Conservation (phyloP, 2,888 invertebrate species). For the Darwinula stevensoni region DNA sequence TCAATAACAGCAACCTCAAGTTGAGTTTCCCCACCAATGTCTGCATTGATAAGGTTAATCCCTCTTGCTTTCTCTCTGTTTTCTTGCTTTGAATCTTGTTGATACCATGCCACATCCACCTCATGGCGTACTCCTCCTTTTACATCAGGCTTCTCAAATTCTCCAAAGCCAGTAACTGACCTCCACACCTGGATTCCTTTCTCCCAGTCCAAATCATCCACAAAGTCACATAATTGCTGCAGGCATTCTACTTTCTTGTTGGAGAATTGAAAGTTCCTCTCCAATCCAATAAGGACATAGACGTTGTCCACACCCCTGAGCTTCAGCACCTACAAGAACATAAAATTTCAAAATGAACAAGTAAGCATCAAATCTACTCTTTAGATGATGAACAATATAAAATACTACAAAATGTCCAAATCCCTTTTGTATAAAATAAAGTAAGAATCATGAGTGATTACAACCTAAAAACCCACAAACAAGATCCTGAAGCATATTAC, state of each 20-base stretch:
- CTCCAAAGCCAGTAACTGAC: too few relatives aligned
- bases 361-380: too few relatives aligned
- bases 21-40: too few relatives aligned
- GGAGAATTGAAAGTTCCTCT: constrained; percentile 12
- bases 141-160: constrained; percentile 3
- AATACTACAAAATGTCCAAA: too few relatives aligned
- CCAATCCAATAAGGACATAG: constrained; percentile 13
- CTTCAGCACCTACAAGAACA: constrained; percentile 14
- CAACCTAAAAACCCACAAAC: too few relatives aligned
- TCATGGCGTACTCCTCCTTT: constrained; percentile 4
- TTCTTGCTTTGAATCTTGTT: not conserved
- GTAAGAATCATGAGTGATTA: too few relatives aligned
- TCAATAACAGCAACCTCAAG: too few relatives aligned
- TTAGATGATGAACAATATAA: too few relatives aligned
- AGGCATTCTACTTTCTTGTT: constrained; percentile 14
- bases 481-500: too few relatives aligned
- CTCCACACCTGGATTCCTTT: constrained; percentile 15
- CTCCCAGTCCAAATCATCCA: constrained; percentile 15
- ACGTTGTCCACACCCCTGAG: constrained; percentile 16
- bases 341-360: too few relatives aligned
- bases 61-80: constrained; percentile 1
- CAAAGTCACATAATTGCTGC: constrained; percentile 12
- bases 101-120: not conserved
- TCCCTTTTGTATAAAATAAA: too few relatives aligned
- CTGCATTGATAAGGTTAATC: constrained; percentile 8